Evolutionary conservation across 2,113 vertebrate species (phyloP).

Genomic region (Gambusia holbrooki): DNA sequence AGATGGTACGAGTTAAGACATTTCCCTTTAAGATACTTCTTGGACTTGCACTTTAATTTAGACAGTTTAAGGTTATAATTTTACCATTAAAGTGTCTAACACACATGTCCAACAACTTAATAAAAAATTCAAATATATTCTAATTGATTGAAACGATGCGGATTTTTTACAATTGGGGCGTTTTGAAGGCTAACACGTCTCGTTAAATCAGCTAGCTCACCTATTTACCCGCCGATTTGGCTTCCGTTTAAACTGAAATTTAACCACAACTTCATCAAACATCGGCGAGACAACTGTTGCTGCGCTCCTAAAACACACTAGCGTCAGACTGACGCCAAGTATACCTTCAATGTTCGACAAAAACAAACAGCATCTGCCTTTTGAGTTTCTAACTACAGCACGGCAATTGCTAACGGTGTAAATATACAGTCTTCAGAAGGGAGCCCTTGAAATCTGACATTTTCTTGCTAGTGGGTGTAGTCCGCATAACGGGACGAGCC

Average conservation of each 20-base stretch:
- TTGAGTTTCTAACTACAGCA: background rate
- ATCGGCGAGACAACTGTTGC: background rate
- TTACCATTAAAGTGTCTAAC: no score
- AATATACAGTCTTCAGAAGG: background rate
- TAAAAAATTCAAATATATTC: no score
- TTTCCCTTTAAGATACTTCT: no score
- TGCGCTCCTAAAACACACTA: fast-evolving
- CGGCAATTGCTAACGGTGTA: fast-evolving
- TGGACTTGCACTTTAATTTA: no score
- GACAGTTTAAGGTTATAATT: no score
- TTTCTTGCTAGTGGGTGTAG: slow-evolving; percentile 54
- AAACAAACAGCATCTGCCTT: background rate
- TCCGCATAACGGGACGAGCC: slow-evolving; percentile 58
- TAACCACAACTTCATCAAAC: background rate
- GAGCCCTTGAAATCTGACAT: slow-evolving; percentile 20
- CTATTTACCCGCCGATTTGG: slow-evolving; percentile 36
- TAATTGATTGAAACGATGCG: no score
- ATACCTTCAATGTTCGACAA: background rate
- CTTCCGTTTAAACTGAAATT: slow-evolving; percentile 16
- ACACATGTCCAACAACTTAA: no score
- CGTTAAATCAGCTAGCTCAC: slow-evolving; percentile 16
- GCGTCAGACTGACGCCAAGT: background rate
- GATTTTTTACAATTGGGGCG: no score
- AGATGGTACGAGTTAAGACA: no score
- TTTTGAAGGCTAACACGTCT: background rate